Evolutionary conservation across 2,888 invertebrate genomes (phyloP).

Genomic region (Digitonthophagus gazella): DNA sequence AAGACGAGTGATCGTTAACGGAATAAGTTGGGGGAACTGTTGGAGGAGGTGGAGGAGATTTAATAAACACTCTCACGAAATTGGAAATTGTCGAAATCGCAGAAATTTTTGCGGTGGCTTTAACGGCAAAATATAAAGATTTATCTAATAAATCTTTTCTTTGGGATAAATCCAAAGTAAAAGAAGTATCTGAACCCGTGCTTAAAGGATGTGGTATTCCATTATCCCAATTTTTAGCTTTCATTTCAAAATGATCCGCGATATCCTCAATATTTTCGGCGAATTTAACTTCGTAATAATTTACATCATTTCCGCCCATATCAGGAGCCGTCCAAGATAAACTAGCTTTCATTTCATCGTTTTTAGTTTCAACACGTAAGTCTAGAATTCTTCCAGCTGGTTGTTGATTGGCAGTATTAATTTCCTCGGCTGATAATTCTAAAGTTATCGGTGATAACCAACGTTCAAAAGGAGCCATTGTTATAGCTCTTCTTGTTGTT

Average conservation of each 20-base stretch:
- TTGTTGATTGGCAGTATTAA: slow-evolving; percentile 41
- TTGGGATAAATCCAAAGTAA: slow-evolving; percentile 52
- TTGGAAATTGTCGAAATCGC: slow-evolving; percentile 53
- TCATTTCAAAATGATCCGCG: slow-evolving; percentile 52
- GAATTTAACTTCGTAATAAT: slow-evolving; percentile 56
- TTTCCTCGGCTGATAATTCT: slow-evolving; percentile 49
- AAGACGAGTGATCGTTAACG: slow-evolving; percentile 45
- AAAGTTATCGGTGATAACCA: slow-evolving; percentile 53
- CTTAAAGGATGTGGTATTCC: slow-evolving; percentile 52
- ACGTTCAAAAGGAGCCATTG: slow-evolving; percentile 55
- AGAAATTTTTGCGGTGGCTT: slow-evolving; percentile 51
- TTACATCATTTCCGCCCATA: slow-evolving; percentile 54
- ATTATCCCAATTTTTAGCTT: slow-evolving; percentile 50
- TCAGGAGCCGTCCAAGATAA: slow-evolving; percentile 63
- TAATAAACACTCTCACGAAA: slow-evolving; percentile 55
- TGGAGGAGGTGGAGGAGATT: slow-evolving; percentile 55
- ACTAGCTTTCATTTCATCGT: slow-evolving; percentile 53
- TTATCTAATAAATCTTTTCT: slow-evolving; percentile 53
- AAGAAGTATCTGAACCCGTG: slow-evolving; percentile 56
- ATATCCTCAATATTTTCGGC: slow-evolving; percentile 50
- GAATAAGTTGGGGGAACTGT: slow-evolving; percentile 49
- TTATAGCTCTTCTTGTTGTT: slow-evolving; percentile 57
- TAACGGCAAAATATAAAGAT: slow-evolving; percentile 56
- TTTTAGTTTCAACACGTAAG: slow-evolving; percentile 52
- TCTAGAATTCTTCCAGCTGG: slow-evolving; percentile 58